phyloP scores from a whole-genome alignment of 2,113 vertebrate genomes.

The Engystomops pustulosus region DNA sequence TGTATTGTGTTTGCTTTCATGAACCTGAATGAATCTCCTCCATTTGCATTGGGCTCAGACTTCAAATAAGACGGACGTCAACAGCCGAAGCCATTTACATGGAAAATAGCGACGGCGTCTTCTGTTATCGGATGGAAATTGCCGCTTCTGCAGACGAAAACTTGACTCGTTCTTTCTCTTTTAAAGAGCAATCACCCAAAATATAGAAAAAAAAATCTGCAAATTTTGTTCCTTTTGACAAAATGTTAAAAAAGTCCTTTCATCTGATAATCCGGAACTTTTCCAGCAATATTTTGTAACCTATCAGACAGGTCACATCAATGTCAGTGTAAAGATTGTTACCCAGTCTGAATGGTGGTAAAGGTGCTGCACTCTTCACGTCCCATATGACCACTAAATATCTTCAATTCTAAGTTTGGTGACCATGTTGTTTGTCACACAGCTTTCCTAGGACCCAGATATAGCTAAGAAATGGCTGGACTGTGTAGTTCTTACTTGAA shows the following conservation, averaged over 20 bases:
- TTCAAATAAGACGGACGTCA: neutral
- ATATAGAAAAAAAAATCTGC: neutral
- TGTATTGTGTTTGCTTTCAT: neutral
- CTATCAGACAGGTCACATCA: too few species aligned
- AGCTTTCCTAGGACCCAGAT: too few species aligned
- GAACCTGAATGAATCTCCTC: neutral
- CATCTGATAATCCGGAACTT: neutral
- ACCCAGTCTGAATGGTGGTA: too few species aligned
- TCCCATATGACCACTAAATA: too few species aligned
- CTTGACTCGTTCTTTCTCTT: neutral
- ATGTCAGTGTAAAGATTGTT: too few species aligned
- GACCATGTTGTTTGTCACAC: too few species aligned
- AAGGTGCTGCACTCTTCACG: too few species aligned
- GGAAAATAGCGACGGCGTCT: neutral
- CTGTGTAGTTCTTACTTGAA: too few species aligned
- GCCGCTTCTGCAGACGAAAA: neutral
- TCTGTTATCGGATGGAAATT: neutral
- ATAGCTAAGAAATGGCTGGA: too few species aligned
- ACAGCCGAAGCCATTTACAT: neutral
- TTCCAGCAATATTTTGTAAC: neutral
- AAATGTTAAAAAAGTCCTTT: neutral
- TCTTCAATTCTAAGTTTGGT: too few species aligned
- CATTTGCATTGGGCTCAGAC: conserved; percentile 22
- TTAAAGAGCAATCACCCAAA: neutral
- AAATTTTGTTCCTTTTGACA: neutral